Conservation (phyloP, 2,797 vertebrate species). For the Scolopax rusticola region DNA sequence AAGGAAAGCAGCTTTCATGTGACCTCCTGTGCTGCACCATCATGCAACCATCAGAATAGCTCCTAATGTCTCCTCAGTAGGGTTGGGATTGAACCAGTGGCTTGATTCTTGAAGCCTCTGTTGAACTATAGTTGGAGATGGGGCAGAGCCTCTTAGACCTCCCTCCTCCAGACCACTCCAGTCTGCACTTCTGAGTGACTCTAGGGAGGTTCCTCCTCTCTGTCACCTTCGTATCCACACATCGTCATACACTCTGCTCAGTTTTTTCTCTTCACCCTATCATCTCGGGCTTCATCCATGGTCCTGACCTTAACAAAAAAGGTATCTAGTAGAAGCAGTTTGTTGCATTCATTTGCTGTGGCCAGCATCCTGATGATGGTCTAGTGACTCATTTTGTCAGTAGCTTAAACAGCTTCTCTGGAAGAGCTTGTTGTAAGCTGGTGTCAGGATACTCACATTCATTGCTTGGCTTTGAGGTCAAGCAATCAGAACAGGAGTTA, state of each 20-base stretch:
- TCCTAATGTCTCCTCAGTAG: not conserved
- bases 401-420: not conserved
- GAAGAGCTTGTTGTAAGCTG: not conserved
- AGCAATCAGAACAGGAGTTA: not conserved
- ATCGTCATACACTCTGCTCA: rapidly evolving
- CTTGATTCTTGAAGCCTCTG: not conserved
- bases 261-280: not conserved
- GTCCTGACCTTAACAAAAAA: not conserved
- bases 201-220: not conserved
- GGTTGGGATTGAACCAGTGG: not conserved
- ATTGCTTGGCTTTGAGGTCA: not conserved
- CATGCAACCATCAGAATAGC: not conserved
- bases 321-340: not conserved
- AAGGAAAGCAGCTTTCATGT: not conserved
- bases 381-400: not conserved
- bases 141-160: not conserved
- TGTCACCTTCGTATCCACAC: not conserved
- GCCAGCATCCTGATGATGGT: not conserved
- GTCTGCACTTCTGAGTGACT: not conserved
- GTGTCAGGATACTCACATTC: not conserved
- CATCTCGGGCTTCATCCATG: not conserved
- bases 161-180: rapidly evolving
- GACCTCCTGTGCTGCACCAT: not conserved
- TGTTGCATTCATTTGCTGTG: not conserved
- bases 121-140: not conserved